Evolutionary conservation across 2,113 vertebrate species (phyloP), one percentile per base, ranked within the genome.

Genomic region (Alouatta palliata): DNA sequence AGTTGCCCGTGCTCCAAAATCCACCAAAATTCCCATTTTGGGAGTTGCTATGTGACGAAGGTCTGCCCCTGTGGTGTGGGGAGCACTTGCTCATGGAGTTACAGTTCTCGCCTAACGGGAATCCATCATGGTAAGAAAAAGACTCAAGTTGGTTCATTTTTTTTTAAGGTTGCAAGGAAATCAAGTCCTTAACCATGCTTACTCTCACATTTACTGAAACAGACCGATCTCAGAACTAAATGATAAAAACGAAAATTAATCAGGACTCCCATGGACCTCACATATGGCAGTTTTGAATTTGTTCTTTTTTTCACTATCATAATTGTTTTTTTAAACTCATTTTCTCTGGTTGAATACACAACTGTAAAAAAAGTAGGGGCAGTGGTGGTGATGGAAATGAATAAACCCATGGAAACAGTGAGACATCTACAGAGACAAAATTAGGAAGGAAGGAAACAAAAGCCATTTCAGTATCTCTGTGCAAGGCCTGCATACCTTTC

Each of bases 321-420:
- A 96, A 93, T 94, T 95, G 90, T 97, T 97, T 35, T 97, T 95
- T 98, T 80, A 96, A 96, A 95, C 88, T 97, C 84, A 87, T 97
- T 97, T 98, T 97, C 96, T 97, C 95, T 96, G 93, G 82, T 97
- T 95, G 95, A 97, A 96, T 95, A 97, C 79, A 97, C 11, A 93
- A 45, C 19, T 43, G 23, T 87, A 76, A 94, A 96, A 95, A 89
- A 71, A 81, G 35, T 3, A 3, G 75, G 43, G 90, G n/a, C 64
- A 47, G 54, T 68, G 52, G 90, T 23, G 73, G n/a, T n/a, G 56
- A 82, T 87, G 9, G 89, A 96, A 96, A 96, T 97, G 87, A 97
- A 90, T 82, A 84, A 83, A n/a, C 37, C 32, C 66, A 66, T 71
- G 94, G 94, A 96, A 97, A 97, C 52, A 86, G 66, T 58, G n/a